Base-by-base conservation (phyloP, 2,113 vertebrate genomes). In the Strix uralensis region DNA sequence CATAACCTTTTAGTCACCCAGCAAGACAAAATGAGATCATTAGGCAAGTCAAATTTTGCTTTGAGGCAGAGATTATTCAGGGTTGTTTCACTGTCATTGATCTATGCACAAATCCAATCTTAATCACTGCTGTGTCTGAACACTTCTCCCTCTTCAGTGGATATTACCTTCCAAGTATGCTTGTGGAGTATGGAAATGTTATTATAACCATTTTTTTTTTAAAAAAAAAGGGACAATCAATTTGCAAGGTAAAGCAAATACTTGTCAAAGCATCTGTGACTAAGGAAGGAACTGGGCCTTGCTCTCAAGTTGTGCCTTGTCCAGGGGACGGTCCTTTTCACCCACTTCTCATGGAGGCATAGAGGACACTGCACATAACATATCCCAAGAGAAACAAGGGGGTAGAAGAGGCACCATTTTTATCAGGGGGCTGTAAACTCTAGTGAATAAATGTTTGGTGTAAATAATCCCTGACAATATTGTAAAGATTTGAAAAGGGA, bases 31-130 rank as follows among this genome's bases (percentile, higher is more conserved):
- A 89, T 0, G 70, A 92, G 70, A 67, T 26, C 57, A 87, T 80
- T 58, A 91, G 27, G 40, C 81, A 92, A 96, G 57, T 40, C 81
- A 95, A 87, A 95, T 81, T 92, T 92, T 95, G 91, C 93, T 95
- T 72, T 91, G 44, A 92, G 94, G 84, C 78, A 90, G 36, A 90
- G 73, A 96, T 94, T 96, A 90, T 85, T 96, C 91, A 92, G 81
- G 61, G 27, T 8, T 52, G 62, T 79, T 94, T 87, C 87, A 82
- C 27, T 72, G 69, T 27, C 81, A 40, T 8, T 87, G 90, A 93
- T 90, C 58, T 52, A 79, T 38, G 34, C 23, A 65, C 70, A 82
- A 87, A 96, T 47, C 40, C 69, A 87, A 54, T 69, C 73, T 52
- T 46, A 40, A 91, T 65, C 74, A 72, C 61, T 87, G 34, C 26